Base-by-base conservation (phyloP, 2,888 invertebrate genomes). In the Dilophus febrilis region DNA sequence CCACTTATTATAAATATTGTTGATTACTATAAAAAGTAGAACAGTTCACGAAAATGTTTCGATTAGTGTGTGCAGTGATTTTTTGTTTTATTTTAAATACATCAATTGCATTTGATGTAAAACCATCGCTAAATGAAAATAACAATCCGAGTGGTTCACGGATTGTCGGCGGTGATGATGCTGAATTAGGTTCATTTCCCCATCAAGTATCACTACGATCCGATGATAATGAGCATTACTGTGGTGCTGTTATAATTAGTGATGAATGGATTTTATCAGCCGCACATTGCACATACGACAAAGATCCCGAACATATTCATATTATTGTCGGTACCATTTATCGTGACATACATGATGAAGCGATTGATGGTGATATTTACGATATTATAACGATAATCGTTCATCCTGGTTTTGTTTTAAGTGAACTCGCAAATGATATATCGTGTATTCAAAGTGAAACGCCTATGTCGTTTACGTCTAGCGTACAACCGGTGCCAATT, bases 211-310 rank as follows among this genome's bases (percentile, higher is more conserved):
- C 51, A 12, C 31, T 50, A n/a, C 42, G 51, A 40, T 38, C 26
- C 5, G 36, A 27, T 0, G 10, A 42, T 4, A 43, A 42, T 13
- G 27, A 19, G 12, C 51, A 51, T 36, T 41, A 35, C 27, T 51
- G 51, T 38, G 51, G 50, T 28, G 50, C 50, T 17, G 43, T 48
- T 4, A 47, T 51, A 35, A 38, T 51, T 19, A 48, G 39, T 29
- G 19, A 29, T 3, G 39, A 43, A 17, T 49, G 47, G 45, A 42
- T 52, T 14, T 34, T 50, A 3, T 48, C 50, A 10, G 50, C 51
- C n/a, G 51, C 50, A 28, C 50, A 51, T 40, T 52, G 52, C 31
- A 37, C 37, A 4, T n/a, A 19, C 11, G 22, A 17, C 22, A n/a
- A n/a, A 10, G 13, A 17, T 18, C 35, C 35, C 3, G 13, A 8